A percentile compares a stretch with the other conserved stretches of the same genome.
Conservation (phyloP, 2,888 invertebrate genomes). For the Digitonthophagus gazella region DNA sequence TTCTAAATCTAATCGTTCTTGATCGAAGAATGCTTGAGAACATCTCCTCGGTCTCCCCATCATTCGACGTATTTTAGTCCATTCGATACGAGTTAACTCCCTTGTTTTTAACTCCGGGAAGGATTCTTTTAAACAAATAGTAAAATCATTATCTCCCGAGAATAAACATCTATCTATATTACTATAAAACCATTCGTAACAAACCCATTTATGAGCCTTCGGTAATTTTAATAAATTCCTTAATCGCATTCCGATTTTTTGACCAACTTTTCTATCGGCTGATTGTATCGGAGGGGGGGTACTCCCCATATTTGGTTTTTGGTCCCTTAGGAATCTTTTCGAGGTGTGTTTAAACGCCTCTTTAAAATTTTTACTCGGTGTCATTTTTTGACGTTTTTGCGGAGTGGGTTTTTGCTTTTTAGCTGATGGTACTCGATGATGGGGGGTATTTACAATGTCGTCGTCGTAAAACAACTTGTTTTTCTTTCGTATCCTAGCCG, state of each 20-base stretch:
- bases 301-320: constrained; percentile 19
- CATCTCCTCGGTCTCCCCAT: constrained; percentile 97
- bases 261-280: constrained; percentile 82
- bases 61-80: constrained; percentile 91
- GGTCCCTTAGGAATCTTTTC: constrained; percentile 28
- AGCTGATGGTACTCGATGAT: constrained; percentile 70
- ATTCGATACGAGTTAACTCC: constrained; percentile 83
- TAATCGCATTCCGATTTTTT: constrained; percentile 83
- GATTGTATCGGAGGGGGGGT: constrained; percentile 55
- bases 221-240: constrained; percentile 94
- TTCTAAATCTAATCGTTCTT: constrained; percentile 89
- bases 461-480: constrained; percentile 85
- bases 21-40: constrained; percentile 92
- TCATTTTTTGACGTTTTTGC: constrained; percentile 47
- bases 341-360: constrained; percentile 44
- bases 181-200: constrained; percentile 99
- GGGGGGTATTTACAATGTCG: constrained; percentile 78
- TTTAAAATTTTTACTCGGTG: constrained; percentile 33
- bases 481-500: constrained; percentile 84
- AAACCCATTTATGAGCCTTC: constrained; percentile 99
- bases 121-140: constrained; percentile 87
- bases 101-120: constrained; percentile 89
- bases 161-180: constrained; percentile 95
- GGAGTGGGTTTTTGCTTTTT: constrained; percentile 63
- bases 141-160: constrained; percentile 95